Conservation (phyloP, 2,113 vertebrate genomes). For the Galbula dea region DNA sequence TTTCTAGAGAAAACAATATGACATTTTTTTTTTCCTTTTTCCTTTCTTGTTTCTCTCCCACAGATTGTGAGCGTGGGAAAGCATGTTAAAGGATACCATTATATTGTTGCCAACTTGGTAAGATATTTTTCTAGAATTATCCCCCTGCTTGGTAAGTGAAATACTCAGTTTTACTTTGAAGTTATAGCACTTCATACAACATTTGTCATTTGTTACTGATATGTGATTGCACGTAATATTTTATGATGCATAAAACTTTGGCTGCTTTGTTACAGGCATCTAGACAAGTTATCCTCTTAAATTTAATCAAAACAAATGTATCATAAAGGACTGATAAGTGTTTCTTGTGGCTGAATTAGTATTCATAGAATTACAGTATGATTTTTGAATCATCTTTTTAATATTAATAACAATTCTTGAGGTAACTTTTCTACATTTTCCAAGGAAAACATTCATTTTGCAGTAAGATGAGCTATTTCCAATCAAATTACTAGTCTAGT, state of each 20-base stretch:
- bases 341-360: not conserved
- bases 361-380: not conserved
- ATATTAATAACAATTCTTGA: not conserved
- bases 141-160: slow-evolving; percentile 24
- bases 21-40: not conserved
- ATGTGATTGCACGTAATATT: not conserved
- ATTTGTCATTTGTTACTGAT: not conserved
- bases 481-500: not conserved
- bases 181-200: not conserved
- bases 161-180: not conserved
- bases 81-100: slow-evolving; percentile 95
- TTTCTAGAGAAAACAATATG: not conserved
- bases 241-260: too few relatives aligned
- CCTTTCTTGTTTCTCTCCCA: slow-evolving; percentile 26
- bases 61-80: slow-evolving; percentile 95
- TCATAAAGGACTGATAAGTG: not conserved
- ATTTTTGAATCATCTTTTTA: not conserved
- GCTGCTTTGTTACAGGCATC: not conserved
- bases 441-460: not conserved
- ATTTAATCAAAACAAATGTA: not conserved
- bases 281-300: not conserved
- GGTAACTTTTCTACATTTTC: not conserved
- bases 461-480: not conserved
- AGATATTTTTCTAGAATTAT: slow-evolving; percentile 73
- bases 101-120: slow-evolving; percentile 96